Base-by-base conservation (phyloP, 2,113 vertebrate species). In the Rhynchopsitta pachyrhyncha region DNA sequence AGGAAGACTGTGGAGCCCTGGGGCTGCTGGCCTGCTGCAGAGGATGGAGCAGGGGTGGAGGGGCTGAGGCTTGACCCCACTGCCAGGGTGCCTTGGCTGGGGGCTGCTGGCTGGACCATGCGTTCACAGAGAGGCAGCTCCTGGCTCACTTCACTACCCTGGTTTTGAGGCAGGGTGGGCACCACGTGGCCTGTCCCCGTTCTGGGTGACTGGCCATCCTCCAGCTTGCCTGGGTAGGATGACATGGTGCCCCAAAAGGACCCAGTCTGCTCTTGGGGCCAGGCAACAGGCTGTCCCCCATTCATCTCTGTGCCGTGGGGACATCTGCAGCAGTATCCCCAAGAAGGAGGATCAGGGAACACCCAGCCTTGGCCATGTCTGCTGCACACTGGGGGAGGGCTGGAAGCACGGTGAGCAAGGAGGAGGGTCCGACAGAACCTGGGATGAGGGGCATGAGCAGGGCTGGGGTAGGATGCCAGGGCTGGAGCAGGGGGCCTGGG, bases 51-150 rank as follows among this genome's bases (percentile, higher is more conserved):
- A 19, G 63, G 10, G 16, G 14, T 28, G 6, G 20, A 66, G 23
- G 69, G 69, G 66, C 55, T 93, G 84, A 76, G 67, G 47, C 59
- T 62, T 20, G 11, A 49, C 35, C 69, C 50, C 64, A 37, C 66
- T 81, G 83, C 76, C 50, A 47, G 82, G 92, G 80, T 93, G 86
- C 86, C 92, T 93, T 81, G 86, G 76, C 33, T 7, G 4, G 50
- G 88, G 59, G 68, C 82, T 94, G 79, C 73, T 83, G 91, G 59
- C 64, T 64, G 68, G 82, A 86, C n/a, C 55, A 29, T 0, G 0
- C 2, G 2, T 53, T 57, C 8, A 12, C 11, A 16, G 66, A 86
- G 47, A 27, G 57, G 35, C 67, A 88, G 47, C 57, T 79, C 17
- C 80, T 69, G 44, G 47, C 44, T 59, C 0, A 0, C 44, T 82